A percentile compares a stretch with the other conserved stretches of the same genome.
Conservation (phyloP, 2,113 vertebrate species). For the Glaucomys volans region DNA sequence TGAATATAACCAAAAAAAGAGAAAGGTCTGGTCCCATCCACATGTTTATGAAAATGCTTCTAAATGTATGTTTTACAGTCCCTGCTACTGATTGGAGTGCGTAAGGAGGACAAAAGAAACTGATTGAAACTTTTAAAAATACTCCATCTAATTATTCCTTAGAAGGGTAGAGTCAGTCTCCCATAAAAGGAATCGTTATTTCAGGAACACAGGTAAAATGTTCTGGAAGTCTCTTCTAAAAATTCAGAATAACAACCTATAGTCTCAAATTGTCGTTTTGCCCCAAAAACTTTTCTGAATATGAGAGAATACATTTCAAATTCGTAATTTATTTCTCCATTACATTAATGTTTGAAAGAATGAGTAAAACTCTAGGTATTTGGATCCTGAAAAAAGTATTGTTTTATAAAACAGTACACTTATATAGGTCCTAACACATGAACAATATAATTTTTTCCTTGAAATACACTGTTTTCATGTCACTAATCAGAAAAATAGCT, state of each 20-base stretch:
- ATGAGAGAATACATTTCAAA: neutral
- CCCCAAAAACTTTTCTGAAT: neutral
- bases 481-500: neutral
- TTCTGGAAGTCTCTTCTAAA: neutral
- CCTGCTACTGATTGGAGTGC: neutral
- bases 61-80: neutral
- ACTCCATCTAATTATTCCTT: neutral
- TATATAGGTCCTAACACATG: neutral
- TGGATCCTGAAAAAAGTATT: conserved; percentile 3
- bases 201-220: neutral
- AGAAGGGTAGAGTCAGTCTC: neutral
- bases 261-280: neutral
- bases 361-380: neutral
- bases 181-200: neutral
- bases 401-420: neutral
- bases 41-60: neutral
- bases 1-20: neutral
- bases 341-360: neutral
- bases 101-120: neutral
- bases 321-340: neutral
- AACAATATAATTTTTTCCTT: conserved; percentile 25
- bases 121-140: neutral
- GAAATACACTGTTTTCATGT: neutral
- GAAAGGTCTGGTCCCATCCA: neutral
- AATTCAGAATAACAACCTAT: neutral